phyloP scores from a whole-genome alignment of 2,113 vertebrate species.

The Myanophis thanlyinensis region DNA sequence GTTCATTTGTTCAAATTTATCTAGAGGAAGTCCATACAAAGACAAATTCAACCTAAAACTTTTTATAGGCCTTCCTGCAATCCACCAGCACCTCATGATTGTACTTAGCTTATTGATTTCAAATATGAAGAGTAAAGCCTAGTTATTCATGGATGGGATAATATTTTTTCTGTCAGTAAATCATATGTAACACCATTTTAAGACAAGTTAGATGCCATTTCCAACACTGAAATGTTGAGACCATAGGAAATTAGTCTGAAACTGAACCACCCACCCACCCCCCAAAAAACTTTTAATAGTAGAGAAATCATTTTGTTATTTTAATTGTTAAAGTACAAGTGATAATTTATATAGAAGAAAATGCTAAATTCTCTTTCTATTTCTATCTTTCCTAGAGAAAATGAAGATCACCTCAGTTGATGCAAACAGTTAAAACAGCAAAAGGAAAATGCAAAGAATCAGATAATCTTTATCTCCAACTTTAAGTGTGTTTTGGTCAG shows the following conservation, averaged over 20 bases:
- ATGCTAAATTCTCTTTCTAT: not conserved
- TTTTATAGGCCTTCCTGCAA: not conserved
- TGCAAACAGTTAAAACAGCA: not conserved
- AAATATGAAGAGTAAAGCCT: not conserved
- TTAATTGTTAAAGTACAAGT: not conserved
- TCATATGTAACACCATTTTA: not conserved
- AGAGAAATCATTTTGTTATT: not conserved
- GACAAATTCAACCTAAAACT: not conserved
- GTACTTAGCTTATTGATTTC: not conserved
- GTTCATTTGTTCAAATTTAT: not conserved
- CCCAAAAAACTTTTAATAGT: not conserved
- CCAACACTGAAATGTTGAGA: not conserved
- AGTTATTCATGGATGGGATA: not conserved
- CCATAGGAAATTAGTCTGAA: not conserved
- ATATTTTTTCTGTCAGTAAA: not conserved
- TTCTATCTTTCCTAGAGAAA: not conserved
- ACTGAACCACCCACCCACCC: too few species aligned
- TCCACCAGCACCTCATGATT: not conserved
- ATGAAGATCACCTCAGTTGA: not conserved
- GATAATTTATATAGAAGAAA: not conserved
- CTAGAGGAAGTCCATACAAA: not conserved
- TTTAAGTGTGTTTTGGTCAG: not conserved
- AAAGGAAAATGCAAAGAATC: not conserved
- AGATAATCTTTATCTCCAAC: not conserved
- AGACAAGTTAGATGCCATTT: not conserved